phyloP scores from a whole-genome alignment of 2,797 vertebrate genomes.

The Novumbra hubbsi region DNA sequence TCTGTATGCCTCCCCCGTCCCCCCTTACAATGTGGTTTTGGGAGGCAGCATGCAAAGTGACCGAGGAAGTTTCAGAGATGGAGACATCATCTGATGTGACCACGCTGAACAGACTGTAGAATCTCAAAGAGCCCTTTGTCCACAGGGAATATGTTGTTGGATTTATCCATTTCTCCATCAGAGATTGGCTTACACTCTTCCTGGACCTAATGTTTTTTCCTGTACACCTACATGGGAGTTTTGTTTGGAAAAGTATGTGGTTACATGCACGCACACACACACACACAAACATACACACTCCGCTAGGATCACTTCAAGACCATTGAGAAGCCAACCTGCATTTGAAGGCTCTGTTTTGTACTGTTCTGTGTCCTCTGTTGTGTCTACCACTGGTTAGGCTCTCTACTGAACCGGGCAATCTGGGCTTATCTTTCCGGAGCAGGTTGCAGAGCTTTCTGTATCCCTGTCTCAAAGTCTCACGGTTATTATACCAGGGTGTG shows the following conservation, averaged over 20 bases:
- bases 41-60: conserved; percentile 46
- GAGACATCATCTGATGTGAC: conserved; percentile 30
- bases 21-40: conserved; percentile 9
- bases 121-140: conserved; percentile 48
- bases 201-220: background rate
- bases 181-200: conserved; percentile 1
- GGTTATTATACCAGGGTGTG: background rate
- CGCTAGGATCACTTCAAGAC: conserved; percentile 23
- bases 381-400: too few relatives aligned
- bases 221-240: background rate
- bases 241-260: background rate
- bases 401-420: background rate
- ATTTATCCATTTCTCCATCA: conserved; percentile 37
- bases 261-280: background rate
- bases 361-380: background rate
- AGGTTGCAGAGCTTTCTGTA: background rate
- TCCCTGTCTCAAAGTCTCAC: background rate
- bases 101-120: conserved; percentile 41
- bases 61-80: conserved; percentile 41
- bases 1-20: conserved; percentile 10
- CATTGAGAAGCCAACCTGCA: conserved; percentile 8
- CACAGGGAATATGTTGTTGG: conserved; percentile 15
- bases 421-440: background rate
- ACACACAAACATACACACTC: conserved; percentile 2
- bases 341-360: background rate